Evolutionary conservation across 2,797 vertebrate species (phyloP).

Genomic region (Scyliorhinus canicula): DNA sequence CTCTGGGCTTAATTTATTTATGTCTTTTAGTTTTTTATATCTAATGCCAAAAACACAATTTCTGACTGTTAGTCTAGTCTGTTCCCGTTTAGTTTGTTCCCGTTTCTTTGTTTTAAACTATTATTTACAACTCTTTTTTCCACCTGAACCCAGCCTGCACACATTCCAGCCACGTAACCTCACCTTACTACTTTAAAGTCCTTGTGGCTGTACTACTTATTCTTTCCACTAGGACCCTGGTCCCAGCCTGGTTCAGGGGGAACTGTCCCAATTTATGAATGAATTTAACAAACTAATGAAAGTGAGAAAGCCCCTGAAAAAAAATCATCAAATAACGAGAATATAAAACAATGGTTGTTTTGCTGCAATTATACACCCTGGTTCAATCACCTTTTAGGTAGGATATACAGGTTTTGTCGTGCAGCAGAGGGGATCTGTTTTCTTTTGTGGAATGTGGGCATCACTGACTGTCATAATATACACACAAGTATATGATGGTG

Average conservation of each 20-base stretch:
- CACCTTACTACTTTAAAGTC: not conserved
- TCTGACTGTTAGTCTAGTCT: not conserved
- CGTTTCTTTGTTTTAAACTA: not conserved
- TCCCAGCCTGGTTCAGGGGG: not conserved
- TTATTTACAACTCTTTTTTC: not conserved
- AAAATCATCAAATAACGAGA: no score
- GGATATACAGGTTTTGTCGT: no score
- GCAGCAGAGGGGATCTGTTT: no score
- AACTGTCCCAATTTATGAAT: not conserved
- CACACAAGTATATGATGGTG: no score
- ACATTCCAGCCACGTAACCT: no score
- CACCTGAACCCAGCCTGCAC: not conserved
- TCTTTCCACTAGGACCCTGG: not conserved
- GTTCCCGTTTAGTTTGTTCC: not conserved
- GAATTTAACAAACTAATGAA: no score
- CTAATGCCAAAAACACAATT: not conserved
- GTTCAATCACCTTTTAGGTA: no score
- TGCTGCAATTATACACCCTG: no score
- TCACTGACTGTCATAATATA: no score
- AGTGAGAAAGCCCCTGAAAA: no score
- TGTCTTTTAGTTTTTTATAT: not conserved
- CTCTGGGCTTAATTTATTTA: not conserved
- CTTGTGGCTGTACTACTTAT: not conserved
- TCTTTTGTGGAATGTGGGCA: no score
- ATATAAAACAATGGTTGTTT: no score